Conservation (phyloP, 1,140 invertebrate genomes). For the Agrypnia vestita region DNA sequence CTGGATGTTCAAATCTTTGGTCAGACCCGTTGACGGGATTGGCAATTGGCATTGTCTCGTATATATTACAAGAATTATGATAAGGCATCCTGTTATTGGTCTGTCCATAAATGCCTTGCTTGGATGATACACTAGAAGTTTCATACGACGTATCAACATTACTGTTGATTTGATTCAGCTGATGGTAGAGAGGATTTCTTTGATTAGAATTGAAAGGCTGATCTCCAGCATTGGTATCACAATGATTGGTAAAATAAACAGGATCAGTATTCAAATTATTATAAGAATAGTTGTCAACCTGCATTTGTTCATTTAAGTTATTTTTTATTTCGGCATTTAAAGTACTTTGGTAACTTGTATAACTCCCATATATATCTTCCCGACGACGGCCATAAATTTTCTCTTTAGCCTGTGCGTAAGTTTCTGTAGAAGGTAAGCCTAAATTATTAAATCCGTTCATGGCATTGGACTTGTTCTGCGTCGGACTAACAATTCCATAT, state of each 20-base stretch:
- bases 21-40: constrained; percentile 35
- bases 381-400: constrained; percentile 68
- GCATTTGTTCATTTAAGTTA: constrained; percentile 14
- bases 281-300: constrained; percentile 18
- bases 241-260: constrained; percentile 38
- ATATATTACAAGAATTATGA: constrained; percentile 50
- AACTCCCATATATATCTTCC: constrained; percentile 69
- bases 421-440: constrained; percentile 67
- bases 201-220: neutral
- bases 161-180: constrained; percentile 45
- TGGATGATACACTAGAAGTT: constrained; percentile 52
- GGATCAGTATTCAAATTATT: constrained; percentile 23
- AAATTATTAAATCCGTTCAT: constrained; percentile 54
- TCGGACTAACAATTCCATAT: constrained; percentile 36
- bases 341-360: constrained; percentile 63
- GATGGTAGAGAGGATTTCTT: constrained; percentile 33
- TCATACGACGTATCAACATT: constrained; percentile 42
- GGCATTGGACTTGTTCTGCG: neutral
- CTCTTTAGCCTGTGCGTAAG: constrained; percentile 67
- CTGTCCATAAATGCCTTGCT: constrained; percentile 48
- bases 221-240: neutral
- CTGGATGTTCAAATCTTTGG: constrained; percentile 54
- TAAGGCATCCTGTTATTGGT: constrained; percentile 31
- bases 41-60: constrained; percentile 49
- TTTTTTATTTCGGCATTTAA: constrained; percentile 30